These are phyloP conservation scores for Leucoma salicis DNA, from an alignment of 2,888 invertebrate species.

Conservation along the genomic window DNA sequence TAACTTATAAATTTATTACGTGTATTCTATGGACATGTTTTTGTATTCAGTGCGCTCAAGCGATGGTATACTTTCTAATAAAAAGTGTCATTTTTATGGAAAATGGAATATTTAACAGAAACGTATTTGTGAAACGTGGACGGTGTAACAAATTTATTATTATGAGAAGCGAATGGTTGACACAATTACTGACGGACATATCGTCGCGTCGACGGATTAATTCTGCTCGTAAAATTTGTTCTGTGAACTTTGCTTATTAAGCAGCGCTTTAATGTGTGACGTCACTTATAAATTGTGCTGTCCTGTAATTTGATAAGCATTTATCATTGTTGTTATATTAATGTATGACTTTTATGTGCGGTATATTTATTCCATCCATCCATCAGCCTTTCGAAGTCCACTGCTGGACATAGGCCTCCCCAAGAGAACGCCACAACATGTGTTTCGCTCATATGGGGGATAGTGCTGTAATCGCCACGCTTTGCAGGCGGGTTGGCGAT, in stretches of 20 bases:
- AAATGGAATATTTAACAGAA: conserved; percentile 1
- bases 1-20: no score
- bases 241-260: conserved; percentile 41
- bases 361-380: neutral
- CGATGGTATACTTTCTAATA: no score
- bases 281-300: conserved; percentile 14
- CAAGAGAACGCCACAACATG: no score
- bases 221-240: conserved; percentile 61
- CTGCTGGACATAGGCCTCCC: no score
- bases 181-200: conserved; percentile 54
- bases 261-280: conserved; percentile 26
- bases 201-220: conserved; percentile 51
- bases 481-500: no score
- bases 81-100: neutral
- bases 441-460: no score
- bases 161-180: conserved; percentile 53
- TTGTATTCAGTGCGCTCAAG: no score
- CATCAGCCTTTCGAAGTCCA: no score
- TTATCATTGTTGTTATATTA: neutral
- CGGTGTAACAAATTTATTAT: conserved; percentile 44
- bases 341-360: neutral
- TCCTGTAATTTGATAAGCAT: conserved; percentile 1
- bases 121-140: conserved; percentile 21
- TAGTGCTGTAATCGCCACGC: no score
- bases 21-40: no score